These are phyloP conservation scores for Micrasema longulum DNA, from an alignment of 1,140 invertebrate genomes.

Conservation along the genomic window DNA sequence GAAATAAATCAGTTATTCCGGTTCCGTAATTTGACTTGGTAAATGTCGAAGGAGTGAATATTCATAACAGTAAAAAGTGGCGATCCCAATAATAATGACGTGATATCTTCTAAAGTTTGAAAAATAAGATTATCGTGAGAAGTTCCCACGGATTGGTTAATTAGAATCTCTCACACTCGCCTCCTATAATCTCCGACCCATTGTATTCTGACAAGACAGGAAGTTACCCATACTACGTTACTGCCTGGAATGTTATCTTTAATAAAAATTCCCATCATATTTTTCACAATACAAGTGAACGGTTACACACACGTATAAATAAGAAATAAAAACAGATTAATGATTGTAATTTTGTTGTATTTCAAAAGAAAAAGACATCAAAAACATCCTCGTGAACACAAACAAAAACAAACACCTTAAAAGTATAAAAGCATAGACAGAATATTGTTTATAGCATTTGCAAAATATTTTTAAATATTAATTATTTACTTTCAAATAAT, in stretches of 20 bases:
- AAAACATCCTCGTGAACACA: constrained; percentile 49
- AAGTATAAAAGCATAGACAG: constrained; percentile 46
- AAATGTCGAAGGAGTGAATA: too few relatives aligned
- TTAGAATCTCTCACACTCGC: constrained; percentile 54
- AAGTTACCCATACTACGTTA: constrained; percentile 51
- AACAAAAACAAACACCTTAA: constrained; percentile 43
- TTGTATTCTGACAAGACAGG: constrained; percentile 52
- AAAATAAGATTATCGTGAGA: constrained; percentile 49
- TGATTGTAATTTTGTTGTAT: constrained; percentile 52
- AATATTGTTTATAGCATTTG: constrained; percentile 18
- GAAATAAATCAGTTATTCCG: too few relatives aligned
- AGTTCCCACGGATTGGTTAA: constrained; percentile 53
- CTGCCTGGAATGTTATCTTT: constrained; percentile 52
- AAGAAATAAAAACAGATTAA: constrained; percentile 50
- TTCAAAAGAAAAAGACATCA: constrained; percentile 51
- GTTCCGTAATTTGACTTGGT: too few relatives aligned
- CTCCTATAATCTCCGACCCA: constrained; percentile 47
- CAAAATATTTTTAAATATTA: constrained; percentile 7
- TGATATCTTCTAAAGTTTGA: constrained; percentile 29
- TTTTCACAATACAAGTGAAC: constrained; percentile 43
- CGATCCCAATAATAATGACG: constrained; percentile 25
- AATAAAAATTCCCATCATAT: constrained; percentile 53
- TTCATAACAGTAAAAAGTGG: constrained; percentile 28
- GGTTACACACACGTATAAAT: constrained; percentile 35
- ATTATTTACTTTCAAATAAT: not conserved